Base-by-base conservation (phyloP, 2,797 vertebrate species). In the Nothura maculosa region DNA sequence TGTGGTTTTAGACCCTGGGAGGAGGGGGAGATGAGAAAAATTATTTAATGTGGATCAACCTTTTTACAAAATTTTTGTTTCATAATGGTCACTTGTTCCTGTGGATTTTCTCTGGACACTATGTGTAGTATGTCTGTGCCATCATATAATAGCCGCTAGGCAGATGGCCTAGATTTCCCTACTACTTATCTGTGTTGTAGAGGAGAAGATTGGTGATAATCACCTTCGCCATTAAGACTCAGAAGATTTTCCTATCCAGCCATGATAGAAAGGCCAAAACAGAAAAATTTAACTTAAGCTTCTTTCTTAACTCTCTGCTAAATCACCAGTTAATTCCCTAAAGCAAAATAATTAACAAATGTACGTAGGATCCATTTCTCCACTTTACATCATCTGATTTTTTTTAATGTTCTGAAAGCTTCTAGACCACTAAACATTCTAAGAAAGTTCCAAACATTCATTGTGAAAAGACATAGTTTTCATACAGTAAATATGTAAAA, bases 381-480 rank as follows among this genome's bases (percentile, higher is more conserved):
- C 66, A 74, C 48, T 66, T 81, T 50, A 82, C 96, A 89, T 85
- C 34, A 25, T 24, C 32, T 40, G 19, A 69, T 28, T 77, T 84
- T 83, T 92, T 81, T 2, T 28, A 94, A 77, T 68, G 34, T 73
- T 88, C 50, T 82, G 55, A 72, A 47, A 83, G 38, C 42, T 21
- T 89, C 13, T 67, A 84, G 67, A 88, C n/a, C 76, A 90, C 62
- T 88, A 1, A 42, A 90, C 78, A 48, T 76, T 61, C 86, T 61
- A 47, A 93, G 91, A 85, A 73, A 12, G 18, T 76, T 89, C 50
- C 81, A 94, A 92, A 70, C 2, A 34, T 91, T 28, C 12, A 43
- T 17, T 67, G 7, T 38, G 64, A 68, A 95, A 91, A 40, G 32
- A 95, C 93, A 77, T 62, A 66, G 67, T 95, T 85, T 94, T 92